Percentiles rank a stretch among this genome's conserved stretches.
phyloP scores from a whole-genome alignment of 2,888 invertebrate genomes.

The Tiliacea aurago region DNA sequence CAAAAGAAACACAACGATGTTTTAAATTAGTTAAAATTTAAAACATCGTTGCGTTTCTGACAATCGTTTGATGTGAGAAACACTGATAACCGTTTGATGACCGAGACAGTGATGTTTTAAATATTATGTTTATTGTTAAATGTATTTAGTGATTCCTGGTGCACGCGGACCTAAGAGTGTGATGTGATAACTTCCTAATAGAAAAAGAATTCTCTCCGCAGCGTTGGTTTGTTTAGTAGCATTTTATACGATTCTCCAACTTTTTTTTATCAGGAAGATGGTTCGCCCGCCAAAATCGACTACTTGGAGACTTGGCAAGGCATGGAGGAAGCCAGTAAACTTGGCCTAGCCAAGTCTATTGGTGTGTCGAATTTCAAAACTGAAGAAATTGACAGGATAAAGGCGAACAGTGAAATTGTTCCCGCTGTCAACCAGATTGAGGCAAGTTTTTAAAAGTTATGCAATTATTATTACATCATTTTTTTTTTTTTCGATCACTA shows the following conservation, averaged over 20 bases:
- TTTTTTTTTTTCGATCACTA: not conserved
- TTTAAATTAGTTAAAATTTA: not conserved
- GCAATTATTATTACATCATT: not conserved
- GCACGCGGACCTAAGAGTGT: not conserved
- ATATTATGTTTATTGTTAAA: not conserved
- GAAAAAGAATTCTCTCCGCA: too few relatives aligned
- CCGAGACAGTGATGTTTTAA: not conserved
- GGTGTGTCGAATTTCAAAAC: slow-evolving; percentile 95
- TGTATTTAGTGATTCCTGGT: not conserved
- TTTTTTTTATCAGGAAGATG: slow-evolving; percentile 70
- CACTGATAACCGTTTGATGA: not conserved
- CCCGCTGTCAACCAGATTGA: slow-evolving; percentile 92
- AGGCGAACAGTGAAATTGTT: slow-evolving; percentile 88
- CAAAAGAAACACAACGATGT: too few relatives aligned
- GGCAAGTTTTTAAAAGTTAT: slow-evolving; percentile 64
- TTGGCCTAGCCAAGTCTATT: slow-evolving; percentile 92
- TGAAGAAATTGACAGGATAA: slow-evolving; percentile 92
- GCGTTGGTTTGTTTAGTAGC: too few relatives aligned
- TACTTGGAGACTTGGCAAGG: slow-evolving; percentile 92
- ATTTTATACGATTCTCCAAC: too few relatives aligned
- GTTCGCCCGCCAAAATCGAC: slow-evolving; percentile 88
- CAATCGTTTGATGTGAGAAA: not conserved
- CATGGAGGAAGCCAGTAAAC: slow-evolving; percentile 92
- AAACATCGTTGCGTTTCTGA: not conserved
- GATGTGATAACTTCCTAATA: not conserved